Conservation (phyloP, 2,888 invertebrate genomes). For the Acronicta psi region DNA sequence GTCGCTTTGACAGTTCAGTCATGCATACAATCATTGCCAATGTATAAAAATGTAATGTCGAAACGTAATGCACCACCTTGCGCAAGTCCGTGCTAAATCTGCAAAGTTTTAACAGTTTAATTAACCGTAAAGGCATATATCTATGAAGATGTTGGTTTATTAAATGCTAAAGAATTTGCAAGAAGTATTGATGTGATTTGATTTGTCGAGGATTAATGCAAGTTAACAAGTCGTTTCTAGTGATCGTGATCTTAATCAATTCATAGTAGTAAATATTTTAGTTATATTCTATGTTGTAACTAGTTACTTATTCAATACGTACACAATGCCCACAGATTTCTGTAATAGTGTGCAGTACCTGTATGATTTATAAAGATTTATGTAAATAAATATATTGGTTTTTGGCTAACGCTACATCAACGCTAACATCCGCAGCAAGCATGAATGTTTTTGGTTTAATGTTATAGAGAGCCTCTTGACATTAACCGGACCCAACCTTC, state of each 20-base stretch:
- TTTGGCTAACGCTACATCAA: no score
- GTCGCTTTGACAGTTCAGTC: conserved; percentile 67
- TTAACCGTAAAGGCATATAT: conserved; percentile 4
- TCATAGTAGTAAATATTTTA: neutral
- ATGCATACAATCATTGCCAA: conserved; percentile 66
- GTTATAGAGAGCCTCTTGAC: no score
- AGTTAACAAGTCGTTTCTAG: neutral
- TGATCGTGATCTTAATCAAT: conserved; percentile 21
- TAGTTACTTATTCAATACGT: no score
- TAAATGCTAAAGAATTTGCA: conserved; percentile 7
- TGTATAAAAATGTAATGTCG: conserved; percentile 46
- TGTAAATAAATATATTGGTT: no score
- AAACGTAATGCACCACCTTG: conserved; percentile 29
- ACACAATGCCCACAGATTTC: no score
- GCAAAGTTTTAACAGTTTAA: conserved; percentile 16
- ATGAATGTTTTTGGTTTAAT: no score
- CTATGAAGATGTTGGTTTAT: conserved; percentile 2
- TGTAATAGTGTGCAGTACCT: no score
- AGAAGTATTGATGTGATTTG: neutral
- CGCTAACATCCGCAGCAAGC: no score
- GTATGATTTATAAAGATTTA: no score
- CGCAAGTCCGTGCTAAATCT: conserved; percentile 20
- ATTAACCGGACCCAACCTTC: no score
- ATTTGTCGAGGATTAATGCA: conserved; percentile 10
- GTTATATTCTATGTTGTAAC: neutral